Conservation (phyloP, 2,113 vertebrate species). For the Tympanuchus pallidicinctus region DNA sequence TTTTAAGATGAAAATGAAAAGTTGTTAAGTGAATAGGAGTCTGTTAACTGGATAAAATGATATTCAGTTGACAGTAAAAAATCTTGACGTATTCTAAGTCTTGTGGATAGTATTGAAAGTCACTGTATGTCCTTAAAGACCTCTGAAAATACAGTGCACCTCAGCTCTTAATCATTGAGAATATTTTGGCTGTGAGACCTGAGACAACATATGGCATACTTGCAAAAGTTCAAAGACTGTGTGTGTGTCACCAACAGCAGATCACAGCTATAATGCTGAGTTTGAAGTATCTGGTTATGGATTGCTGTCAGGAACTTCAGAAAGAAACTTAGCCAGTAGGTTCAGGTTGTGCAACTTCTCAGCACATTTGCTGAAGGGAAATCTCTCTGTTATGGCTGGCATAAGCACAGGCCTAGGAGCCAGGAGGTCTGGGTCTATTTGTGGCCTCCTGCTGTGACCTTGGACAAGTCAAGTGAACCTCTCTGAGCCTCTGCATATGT, state of each 20-base stretch:
- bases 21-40: neutral
- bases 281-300: conserved; percentile 29
- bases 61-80: neutral
- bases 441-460: neutral
- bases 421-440: conserved; percentile 56
- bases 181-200: neutral
- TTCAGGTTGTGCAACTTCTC: conserved; percentile 43
- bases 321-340: neutral
- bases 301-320: conserved; percentile 34
- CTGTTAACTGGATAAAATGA: neutral
- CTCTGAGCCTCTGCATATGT: neutral
- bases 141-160: neutral
- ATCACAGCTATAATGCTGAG: neutral
- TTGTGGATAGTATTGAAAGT: neutral
- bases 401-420: conserved; percentile 10
- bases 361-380: conserved; percentile 36
- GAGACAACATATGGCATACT: neutral
- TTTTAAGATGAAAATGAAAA: neutral
- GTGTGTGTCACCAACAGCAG: neutral
- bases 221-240: neutral
- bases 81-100: neutral
- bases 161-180: neutral
- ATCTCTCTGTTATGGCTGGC: neutral
- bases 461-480: neutral
- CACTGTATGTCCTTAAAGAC: neutral